These are phyloP conservation scores for Craniophora ligustri DNA, from an alignment of 2,888 invertebrate genomes.

Conservation along the genomic window DNA sequence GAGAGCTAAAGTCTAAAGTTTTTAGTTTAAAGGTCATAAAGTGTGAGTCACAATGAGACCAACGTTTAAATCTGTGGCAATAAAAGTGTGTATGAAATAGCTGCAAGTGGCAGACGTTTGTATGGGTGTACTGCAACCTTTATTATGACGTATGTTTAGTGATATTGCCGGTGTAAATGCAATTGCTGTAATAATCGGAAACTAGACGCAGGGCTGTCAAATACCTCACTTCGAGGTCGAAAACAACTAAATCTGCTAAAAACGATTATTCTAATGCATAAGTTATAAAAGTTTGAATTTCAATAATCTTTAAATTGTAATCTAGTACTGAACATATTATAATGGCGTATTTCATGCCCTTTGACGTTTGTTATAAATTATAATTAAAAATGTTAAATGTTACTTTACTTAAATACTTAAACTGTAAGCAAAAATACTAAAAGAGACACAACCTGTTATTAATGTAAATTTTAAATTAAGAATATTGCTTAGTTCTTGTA, in stretches of 20 bases:
- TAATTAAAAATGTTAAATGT: too few species aligned
- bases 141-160: conserved; percentile 41
- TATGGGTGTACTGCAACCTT: conserved; percentile 42
- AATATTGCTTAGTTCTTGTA: too few species aligned
- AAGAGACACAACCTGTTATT: too few species aligned
- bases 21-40: conserved; percentile 21
- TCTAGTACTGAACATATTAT: too few species aligned
- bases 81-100: conserved; percentile 43
- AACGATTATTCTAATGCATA: too few species aligned
- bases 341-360: too few species aligned
- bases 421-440: too few species aligned
- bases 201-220: conserved; percentile 30
- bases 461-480: too few species aligned
- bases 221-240: neutral
- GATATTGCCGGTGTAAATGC: conserved; percentile 56
- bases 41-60: conserved; percentile 34
- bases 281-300: too few species aligned
- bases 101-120: conserved; percentile 39
- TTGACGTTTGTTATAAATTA: too few species aligned
- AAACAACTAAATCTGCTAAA: neutral
- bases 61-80: conserved; percentile 34
- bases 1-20: conserved; percentile 15
- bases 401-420: too few species aligned
- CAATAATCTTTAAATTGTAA: too few species aligned
- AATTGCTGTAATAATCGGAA: conserved; percentile 51